Conservation (phyloP, 2,113 vertebrate genomes). For the Aleadryas rufinucha region DNA sequence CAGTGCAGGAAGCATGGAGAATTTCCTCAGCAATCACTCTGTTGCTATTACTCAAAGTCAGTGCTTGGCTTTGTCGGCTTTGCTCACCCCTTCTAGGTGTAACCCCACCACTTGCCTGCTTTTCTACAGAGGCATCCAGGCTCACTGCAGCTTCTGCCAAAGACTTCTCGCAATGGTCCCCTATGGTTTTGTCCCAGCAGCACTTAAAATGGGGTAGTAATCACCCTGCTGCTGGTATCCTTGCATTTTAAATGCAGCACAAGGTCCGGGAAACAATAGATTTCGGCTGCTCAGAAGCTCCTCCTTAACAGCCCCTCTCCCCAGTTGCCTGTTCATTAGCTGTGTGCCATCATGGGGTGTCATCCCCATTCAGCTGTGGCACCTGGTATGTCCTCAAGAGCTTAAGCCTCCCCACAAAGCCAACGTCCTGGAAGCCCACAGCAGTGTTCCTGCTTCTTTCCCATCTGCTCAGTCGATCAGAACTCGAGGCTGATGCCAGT, state of each 20-base stretch:
- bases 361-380: neutral
- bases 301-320: neutral
- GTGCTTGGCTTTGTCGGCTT: neutral
- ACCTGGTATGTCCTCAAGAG: neutral
- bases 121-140: neutral
- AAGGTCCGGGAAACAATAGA: neutral
- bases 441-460: neutral
- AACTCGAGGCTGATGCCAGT: neutral
- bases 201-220: neutral
- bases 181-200: neutral
- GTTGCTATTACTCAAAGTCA: neutral
- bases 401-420: neutral
- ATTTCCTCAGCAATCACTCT: neutral
- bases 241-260: neutral
- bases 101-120: neutral
- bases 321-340: neutral
- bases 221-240: neutral
- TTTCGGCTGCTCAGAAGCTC: neutral
- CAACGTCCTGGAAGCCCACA: accelerated
- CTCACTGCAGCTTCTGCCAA: neutral
- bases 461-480: neutral
- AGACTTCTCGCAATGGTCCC: neutral
- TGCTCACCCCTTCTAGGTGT: neutral
- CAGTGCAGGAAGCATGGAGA: neutral
- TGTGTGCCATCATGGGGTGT: accelerated